Conservation (phyloP, 2,113 vertebrate species). For the Lepus europaeus region DNA sequence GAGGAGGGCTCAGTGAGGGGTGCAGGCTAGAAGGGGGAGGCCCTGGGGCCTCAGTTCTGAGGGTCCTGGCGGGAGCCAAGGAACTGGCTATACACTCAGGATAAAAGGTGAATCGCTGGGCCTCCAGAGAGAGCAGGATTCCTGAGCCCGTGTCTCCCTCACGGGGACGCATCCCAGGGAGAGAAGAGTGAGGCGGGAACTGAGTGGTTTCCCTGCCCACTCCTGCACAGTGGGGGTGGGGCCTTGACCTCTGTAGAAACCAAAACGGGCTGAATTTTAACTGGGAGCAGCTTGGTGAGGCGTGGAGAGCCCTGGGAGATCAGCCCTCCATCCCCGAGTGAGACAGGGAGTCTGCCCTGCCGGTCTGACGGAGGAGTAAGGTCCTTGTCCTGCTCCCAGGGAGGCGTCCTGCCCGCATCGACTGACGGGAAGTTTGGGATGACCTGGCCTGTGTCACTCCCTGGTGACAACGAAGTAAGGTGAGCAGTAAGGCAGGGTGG, state of each 20-base stretch:
- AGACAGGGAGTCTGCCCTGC: background rate
- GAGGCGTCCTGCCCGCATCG: background rate
- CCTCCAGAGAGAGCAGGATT: constrained; percentile 7
- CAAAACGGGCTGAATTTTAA: background rate
- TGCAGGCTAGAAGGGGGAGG: background rate
- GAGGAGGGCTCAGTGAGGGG: background rate
- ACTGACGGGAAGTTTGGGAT: background rate
- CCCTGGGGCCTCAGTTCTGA: too few relatives aligned
- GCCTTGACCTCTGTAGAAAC: background rate
- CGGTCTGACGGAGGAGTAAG: background rate
- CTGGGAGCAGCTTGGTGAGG: background rate
- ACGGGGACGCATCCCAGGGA: too few relatives aligned
- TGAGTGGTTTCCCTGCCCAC: background rate
- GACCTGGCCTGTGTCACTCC: background rate
- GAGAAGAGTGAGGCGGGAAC: background rate
- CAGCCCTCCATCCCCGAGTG: too few relatives aligned
- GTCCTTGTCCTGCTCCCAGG: background rate
- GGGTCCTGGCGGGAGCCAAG: too few relatives aligned
- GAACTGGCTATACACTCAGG: background rate
- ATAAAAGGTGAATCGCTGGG: background rate
- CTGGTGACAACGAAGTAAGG: background rate
- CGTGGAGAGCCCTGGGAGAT: background rate
- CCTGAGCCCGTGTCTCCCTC: background rate
- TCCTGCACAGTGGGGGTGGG: background rate
- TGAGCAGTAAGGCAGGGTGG: background rate